Conservation (phyloP, 2,888 invertebrate genomes). For the Limnephilus auricula region DNA sequence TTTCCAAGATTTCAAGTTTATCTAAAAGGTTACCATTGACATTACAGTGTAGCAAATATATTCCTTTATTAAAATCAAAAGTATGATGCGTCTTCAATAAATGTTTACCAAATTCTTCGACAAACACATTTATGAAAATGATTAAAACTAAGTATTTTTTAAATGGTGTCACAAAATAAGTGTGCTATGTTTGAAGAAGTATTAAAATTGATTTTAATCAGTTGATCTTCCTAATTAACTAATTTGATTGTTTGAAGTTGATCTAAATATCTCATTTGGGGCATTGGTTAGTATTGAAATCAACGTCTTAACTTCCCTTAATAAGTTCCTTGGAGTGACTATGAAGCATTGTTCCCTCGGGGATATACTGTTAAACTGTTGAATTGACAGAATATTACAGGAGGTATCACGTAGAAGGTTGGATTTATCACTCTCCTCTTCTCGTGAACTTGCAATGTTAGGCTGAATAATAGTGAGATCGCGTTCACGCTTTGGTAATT, state of each 20-base stretch:
- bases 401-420: constrained; percentile 7
- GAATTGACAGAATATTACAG: constrained; percentile 20
- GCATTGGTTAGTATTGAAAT: constrained; percentile 10
- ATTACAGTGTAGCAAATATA: no score
- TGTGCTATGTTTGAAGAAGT: no score
- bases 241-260: background rate
- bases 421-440: background rate
- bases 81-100: no score
- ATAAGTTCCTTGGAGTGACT: background rate
- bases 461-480: background rate
- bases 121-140: no score
- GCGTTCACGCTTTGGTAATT: background rate
- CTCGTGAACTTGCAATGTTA: background rate
- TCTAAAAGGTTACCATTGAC: no score
- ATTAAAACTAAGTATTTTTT: no score
- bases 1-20: no score
- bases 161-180: no score
- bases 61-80: no score
- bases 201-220: background rate
- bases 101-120: no score
- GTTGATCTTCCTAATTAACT: background rate
- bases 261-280: background rate
- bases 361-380: background rate
- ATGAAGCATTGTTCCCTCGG: constrained; percentile 10
- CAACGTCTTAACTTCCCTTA: background rate